These are phyloP conservation scores for Pyrgus malvae DNA, from an alignment of 2,888 invertebrate species.

Conservation along the genomic window DNA sequence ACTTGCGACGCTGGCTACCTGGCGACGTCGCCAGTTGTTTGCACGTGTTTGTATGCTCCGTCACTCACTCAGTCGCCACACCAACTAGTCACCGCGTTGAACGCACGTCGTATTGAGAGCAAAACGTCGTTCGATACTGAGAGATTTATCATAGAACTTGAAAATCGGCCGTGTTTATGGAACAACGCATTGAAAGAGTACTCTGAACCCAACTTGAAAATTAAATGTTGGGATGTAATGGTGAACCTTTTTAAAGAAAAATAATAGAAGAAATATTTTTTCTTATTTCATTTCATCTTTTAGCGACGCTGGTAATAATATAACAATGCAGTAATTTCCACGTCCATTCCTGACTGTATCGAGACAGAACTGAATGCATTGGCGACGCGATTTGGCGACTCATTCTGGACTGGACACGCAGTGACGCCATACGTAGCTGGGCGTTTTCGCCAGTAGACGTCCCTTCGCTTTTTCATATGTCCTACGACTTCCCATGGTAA, in stretches of 20 bases:
- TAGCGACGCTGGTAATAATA: slow-evolving; percentile 8
- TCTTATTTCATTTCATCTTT: not conserved
- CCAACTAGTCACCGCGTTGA: too few relatives aligned
- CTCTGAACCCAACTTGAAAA: not conserved
- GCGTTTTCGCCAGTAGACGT: not conserved
- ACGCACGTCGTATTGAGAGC: too few relatives aligned
- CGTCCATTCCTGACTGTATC: slow-evolving; percentile 27
- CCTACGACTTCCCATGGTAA: too few relatives aligned
- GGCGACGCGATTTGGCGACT: slow-evolving; percentile 31
- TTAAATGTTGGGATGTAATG: not conserved
- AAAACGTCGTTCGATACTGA: too few relatives aligned
- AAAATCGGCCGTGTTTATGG: not conserved
- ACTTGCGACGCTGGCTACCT: too few relatives aligned
- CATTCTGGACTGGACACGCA: slow-evolving; percentile 28
- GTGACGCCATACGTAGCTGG: not conserved
- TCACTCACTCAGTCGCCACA: not conserved
- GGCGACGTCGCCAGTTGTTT: not conserved
- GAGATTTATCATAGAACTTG: not conserved
- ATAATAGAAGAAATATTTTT: too few relatives aligned
- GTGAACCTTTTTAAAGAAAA: not conserved
- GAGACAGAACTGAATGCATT: slow-evolving; percentile 28
- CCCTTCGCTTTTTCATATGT: too few relatives aligned
- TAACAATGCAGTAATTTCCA: slow-evolving; percentile 28
- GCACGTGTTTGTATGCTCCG: not conserved
- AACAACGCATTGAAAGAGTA: not conserved